These are phyloP conservation scores for Ormia ochracea DNA, from an alignment of 2,888 invertebrate species.

Conservation along the genomic window DNA sequence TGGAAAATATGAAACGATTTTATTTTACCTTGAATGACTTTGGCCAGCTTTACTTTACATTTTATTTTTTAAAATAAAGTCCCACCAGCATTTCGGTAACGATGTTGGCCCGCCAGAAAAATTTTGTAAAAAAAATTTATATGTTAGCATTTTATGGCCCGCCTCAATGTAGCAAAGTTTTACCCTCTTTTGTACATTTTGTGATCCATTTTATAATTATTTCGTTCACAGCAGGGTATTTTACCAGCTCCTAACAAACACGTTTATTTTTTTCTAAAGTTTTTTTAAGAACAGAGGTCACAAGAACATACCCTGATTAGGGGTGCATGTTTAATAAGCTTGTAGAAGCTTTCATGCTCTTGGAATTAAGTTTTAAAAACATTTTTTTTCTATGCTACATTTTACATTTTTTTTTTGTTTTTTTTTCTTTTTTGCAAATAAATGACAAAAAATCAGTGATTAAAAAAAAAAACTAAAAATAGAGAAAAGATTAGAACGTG, in stretches of 20 bases:
- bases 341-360: slow-evolving; percentile 68
- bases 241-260: slow-evolving; percentile 18
- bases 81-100: too few species aligned
- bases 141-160: not conserved
- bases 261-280: not conserved
- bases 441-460: slow-evolving; percentile 19
- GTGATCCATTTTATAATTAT: not conserved
- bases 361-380: slow-evolving; percentile 65
- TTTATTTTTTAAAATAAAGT: too few species aligned
- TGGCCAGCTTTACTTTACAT: too few species aligned
- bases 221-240: slow-evolving; percentile 49
- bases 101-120: not conserved
- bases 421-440: slow-evolving; percentile 12
- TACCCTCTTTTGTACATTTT: not conserved
- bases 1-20: too few species aligned
- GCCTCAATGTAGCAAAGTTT: not conserved
- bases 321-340: slow-evolving; percentile 59
- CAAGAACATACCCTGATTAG: slow-evolving; percentile 23
- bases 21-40: too few species aligned
- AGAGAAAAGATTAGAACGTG: slow-evolving; percentile 50
- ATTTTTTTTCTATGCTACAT: too few species aligned
- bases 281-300: slow-evolving; percentile 2
- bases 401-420: slow-evolving; percentile 6
- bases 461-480: slow-evolving; percentile 23
- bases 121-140: too few species aligned